Evolutionary conservation across 2,888 invertebrate species (phyloP), one percentile per base, ranked within the genome.

Genomic region (Chaitophorus viminalis): DNA sequence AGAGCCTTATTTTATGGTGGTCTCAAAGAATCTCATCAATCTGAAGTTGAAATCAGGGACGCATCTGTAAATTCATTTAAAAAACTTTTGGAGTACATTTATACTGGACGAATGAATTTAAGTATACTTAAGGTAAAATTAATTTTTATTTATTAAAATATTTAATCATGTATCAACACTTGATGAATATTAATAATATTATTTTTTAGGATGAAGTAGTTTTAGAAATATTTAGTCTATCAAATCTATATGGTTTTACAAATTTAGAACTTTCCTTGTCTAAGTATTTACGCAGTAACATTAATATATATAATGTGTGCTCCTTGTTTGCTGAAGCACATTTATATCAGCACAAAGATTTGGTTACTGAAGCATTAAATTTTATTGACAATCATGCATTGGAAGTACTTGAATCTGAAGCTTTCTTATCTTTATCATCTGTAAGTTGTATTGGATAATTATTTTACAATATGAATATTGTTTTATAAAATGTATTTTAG

Each of bases 181-280:
- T 60, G 33, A 33, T 54, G 9, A 17, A 21, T n/a, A n/a, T n/a
- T n/a, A n/a, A n/a, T 74, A 84, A 31, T 65, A 65, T 36, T 65
- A 46, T 46, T 78, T 83, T 89, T 89, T 84, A 90, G 90, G 91
- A 90, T 31, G 90, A 92, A 91, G 91, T 92, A n/a, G 91, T 92
- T 70, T 90, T 92, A 54, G 92, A 92, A 90, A 93, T 95, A 82
- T 92, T 95, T 31, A 98, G 89, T 68, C 93, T 99, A 91, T 97
- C 98, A 65, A 98, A 99, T 93, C 96, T 98, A 91, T 99, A 98
- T 92, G 98, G 98, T 89, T 98, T 99, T 92, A 94, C 93, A 89
- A 97, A 98, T 91, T 92, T 99, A 90, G 98, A 99, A 93, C 92
- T 94, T 0, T 95, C 98, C 52, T 96, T 99, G 90, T 98, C 98